These are phyloP conservation scores for Leucophora obtusa DNA, from an alignment of 2,888 invertebrate species.

Conservation along the genomic window DNA sequence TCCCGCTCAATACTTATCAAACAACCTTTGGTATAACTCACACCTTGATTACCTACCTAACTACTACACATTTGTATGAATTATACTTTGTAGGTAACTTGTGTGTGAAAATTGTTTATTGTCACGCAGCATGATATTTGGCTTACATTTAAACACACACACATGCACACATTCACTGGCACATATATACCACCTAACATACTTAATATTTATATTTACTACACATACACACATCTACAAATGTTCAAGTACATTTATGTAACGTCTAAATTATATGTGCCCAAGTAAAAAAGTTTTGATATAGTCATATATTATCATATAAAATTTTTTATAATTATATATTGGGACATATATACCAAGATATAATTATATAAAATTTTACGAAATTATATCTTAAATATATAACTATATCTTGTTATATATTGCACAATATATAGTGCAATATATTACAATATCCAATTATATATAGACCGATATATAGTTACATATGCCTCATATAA, in stretches of 20 bases:
- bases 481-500: too few species aligned
- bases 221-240: not conserved
- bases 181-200: conserved; percentile 14
- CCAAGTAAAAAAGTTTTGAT: not conserved
- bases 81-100: conserved; percentile 36
- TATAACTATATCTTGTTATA: too few species aligned
- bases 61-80: not conserved
- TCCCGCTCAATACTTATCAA: not conserved
- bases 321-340: too few species aligned
- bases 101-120: conserved; percentile 47
- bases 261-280: not conserved
- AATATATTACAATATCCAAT: too few species aligned
- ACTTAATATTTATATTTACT: conserved; percentile 27
- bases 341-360: too few species aligned
- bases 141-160: conserved; percentile 28
- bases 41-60: not conserved
- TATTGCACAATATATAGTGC: too few species aligned
- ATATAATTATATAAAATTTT: too few species aligned
- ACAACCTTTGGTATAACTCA: not conserved
- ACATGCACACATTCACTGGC: conserved; percentile 21
- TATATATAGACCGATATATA: too few species aligned
- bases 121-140: conserved; percentile 62
- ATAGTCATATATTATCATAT: too few species aligned
- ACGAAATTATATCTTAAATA: too few species aligned
- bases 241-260: not conserved